These are phyloP conservation scores for Deroplatys truncata DNA, from an alignment of 2,888 invertebrate species.

Conservation along the genomic window DNA sequence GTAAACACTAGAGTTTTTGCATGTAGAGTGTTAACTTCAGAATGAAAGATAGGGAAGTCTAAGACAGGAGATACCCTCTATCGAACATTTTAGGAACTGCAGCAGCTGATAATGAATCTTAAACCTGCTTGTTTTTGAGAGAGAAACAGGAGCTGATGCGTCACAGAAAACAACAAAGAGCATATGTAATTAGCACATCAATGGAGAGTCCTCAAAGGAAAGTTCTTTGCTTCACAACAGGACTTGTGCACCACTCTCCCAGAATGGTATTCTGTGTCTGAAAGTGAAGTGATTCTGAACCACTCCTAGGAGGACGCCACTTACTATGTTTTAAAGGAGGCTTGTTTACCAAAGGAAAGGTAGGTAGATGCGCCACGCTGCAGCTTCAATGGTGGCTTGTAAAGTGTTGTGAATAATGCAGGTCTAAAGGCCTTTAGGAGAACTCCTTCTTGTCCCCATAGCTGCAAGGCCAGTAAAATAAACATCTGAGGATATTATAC, in stretches of 20 bases:
- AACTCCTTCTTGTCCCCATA: background rate
- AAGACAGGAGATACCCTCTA: too few relatives aligned
- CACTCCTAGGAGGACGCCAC: background rate
- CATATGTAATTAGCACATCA: background rate
- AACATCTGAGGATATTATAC: background rate
- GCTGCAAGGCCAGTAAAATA: background rate
- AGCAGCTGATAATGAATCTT: too few relatives aligned
- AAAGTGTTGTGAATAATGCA: background rate
- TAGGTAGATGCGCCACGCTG: background rate
- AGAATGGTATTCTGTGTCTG: too few relatives aligned
- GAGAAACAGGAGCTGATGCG: background rate
- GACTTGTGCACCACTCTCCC: too few relatives aligned
- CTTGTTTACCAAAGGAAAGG: background rate
- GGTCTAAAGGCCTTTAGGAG: background rate
- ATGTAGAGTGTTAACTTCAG: too few relatives aligned
- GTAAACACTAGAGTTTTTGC: too few relatives aligned
- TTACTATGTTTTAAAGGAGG: background rate
- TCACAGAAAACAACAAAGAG: background rate
- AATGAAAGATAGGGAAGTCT: too few relatives aligned
- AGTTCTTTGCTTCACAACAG: too few relatives aligned
- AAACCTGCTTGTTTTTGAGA: too few relatives aligned
- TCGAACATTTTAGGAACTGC: too few relatives aligned
- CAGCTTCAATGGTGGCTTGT: background rate
- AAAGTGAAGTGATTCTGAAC: background rate
- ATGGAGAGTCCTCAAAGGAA: background rate